phyloP scores from a whole-genome alignment of 2,797 vertebrate species.

The Mareca penelope region DNA sequence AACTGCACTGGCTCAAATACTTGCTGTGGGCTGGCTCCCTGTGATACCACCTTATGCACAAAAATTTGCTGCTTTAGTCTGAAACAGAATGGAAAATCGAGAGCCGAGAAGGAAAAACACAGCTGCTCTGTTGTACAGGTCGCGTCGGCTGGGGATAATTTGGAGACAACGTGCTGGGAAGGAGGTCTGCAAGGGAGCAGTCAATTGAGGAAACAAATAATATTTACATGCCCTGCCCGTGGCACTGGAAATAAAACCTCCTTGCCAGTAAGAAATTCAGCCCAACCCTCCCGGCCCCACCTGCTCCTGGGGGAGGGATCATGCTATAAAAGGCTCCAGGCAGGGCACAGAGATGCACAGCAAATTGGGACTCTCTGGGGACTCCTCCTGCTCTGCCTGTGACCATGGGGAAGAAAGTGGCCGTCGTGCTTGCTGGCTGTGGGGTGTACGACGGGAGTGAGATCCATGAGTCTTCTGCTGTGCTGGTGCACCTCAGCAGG shows the following conservation, averaged over 20 bases:
- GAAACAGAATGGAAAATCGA: neutral
- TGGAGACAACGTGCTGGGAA: neutral
- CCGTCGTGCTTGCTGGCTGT: conserved; percentile 87
- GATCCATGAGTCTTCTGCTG: conserved; percentile 86
- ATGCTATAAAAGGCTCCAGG: conserved; percentile 11
- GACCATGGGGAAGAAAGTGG: conserved; percentile 84
- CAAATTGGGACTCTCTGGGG: neutral
- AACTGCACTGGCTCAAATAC: neutral
- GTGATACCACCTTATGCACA: neutral
- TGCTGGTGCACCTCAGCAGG: conserved; percentile 88
- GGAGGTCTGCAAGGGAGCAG: neutral
- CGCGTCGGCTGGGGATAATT: neutral
- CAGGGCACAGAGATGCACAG: neutral
- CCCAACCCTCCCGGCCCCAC: neutral
- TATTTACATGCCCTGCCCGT: conserved; percentile 18
- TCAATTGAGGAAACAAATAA: conserved; percentile 46
- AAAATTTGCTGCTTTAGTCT: neutral
- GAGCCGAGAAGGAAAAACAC: conserved; percentile 13
- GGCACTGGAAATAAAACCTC: conserved; percentile 26
- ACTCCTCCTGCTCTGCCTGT: neutral
- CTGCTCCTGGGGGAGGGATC: conserved; percentile 4
- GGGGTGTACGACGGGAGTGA: conserved; percentile 89
- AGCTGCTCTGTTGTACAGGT: neutral
- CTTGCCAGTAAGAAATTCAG: neutral
- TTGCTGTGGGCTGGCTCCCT: neutral